Evolutionary conservation across 2,113 vertebrate species (phyloP).

Genomic region (Hyaena hyaena): DNA sequence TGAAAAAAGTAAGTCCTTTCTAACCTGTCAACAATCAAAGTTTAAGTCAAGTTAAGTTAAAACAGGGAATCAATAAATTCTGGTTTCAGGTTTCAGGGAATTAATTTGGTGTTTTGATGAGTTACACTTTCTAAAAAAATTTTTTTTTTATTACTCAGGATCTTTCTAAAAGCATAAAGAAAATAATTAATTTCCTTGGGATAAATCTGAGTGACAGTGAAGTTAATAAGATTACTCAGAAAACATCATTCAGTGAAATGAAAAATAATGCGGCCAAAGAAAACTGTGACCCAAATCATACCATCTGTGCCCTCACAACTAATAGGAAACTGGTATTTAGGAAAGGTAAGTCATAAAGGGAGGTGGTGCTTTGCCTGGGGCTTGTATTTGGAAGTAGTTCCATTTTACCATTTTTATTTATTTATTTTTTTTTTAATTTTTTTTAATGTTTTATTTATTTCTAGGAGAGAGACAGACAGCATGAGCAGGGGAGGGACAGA

Average conservation of each 20-base stretch:
- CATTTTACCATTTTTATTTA: not conserved
- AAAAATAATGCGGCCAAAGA: slow-evolving; percentile 82
- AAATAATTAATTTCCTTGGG: slow-evolving; percentile 81
- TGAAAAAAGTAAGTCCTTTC: slow-evolving; percentile 85
- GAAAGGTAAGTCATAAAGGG: slow-evolving; percentile 55
- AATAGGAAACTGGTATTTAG: slow-evolving; percentile 63
- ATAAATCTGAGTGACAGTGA: slow-evolving; percentile 70
- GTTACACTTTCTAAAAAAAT: not conserved
- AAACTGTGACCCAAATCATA: slow-evolving; percentile 59
- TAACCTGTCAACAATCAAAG: not conserved
- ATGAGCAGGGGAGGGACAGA: too few species aligned
- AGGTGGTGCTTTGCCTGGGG: not conserved
- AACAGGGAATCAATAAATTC: not conserved
- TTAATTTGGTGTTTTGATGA: not conserved
- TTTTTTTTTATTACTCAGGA: slow-evolving; percentile 74
- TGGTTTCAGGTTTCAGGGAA: not conserved
- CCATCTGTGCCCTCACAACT: slow-evolving; percentile 60
- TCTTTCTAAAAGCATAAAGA: slow-evolving; percentile 80
- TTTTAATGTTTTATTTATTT: too few species aligned
- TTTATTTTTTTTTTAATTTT: too few species aligned
- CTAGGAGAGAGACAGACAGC: too few species aligned
- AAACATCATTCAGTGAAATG: slow-evolving; percentile 85
- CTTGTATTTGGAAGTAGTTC: not conserved
- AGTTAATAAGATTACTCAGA: slow-evolving; percentile 81
- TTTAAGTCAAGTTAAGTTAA: not conserved